Percentiles rank a stretch among this genome's conserved stretches.
Conservation (phyloP, 2,888 invertebrate genomes). For the Entomobrya proxima region DNA sequence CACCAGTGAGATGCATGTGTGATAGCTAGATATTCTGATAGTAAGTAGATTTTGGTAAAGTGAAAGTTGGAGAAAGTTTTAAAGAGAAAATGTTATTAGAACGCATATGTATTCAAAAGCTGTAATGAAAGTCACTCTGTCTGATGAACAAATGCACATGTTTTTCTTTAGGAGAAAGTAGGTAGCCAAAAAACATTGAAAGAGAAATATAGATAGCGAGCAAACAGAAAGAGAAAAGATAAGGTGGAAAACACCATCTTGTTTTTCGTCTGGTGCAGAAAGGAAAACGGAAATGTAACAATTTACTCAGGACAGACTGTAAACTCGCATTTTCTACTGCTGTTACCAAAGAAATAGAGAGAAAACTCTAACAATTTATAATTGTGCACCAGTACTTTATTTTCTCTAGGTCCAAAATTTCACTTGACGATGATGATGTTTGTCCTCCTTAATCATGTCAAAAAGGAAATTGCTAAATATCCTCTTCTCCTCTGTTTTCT, state of each 20-base stretch:
- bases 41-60: neutral
- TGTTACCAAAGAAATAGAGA: no score
- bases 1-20: slow-evolving; percentile 15
- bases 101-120: no score
- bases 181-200: neutral
- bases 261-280: no score
- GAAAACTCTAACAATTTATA: slow-evolving; percentile 43
- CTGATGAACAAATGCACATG: no score
- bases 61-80: slow-evolving; percentile 2
- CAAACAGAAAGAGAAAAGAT: neutral
- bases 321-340: no score
- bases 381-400: slow-evolving; percentile 19
- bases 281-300: slow-evolving; percentile 25
- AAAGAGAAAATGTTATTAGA: neutral
- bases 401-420: neutral
- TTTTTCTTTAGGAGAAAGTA: no score
- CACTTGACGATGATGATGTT: neutral
- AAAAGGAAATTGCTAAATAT: slow-evolving; percentile 60
- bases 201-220: neutral
- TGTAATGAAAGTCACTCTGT: no score
- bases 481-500: neutral
- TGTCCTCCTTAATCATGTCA: slow-evolving; percentile 59
- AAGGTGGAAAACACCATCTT: no score
- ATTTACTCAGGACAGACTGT: neutral
- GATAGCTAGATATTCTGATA: neutral